Evolutionary conservation across 2,888 invertebrate genomes (phyloP).

Genomic region (Acanthoscelides obtectus): DNA sequence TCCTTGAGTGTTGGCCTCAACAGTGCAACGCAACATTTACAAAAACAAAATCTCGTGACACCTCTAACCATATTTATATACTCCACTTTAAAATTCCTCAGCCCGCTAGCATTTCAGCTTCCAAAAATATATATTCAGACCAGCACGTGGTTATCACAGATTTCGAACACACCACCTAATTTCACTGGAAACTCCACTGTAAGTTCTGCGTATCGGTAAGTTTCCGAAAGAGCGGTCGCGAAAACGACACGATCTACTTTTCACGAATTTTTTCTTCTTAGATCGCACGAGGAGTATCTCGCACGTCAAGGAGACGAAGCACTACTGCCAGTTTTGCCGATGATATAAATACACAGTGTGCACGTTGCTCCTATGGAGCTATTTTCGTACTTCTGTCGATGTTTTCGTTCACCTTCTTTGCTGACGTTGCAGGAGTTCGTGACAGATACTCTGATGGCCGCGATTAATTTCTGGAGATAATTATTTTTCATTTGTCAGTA

Average conservation of each 20-base stretch:
- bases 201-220: not conserved
- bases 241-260: not conserved
- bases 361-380: not conserved
- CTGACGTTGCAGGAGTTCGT: not conserved
- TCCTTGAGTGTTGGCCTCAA: too few relatives aligned
- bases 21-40: not conserved
- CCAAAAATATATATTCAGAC: not conserved
- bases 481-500: too few relatives aligned
- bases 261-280: not conserved
- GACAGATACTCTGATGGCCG: not conserved
- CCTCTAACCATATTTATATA: not conserved
- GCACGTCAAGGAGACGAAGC: not conserved
- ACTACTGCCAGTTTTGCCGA: slow-evolving; percentile 4
- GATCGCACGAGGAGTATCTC: not conserved
- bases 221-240: not conserved
- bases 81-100: not conserved
- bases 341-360: slow-evolving; percentile 4
- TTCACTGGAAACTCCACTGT: not conserved
- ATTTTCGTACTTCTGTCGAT: not conserved
- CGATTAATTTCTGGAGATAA: not conserved
- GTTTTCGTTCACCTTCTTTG: not conserved
- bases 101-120: not conserved
- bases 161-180: not conserved
- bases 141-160: not conserved
- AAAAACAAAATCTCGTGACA: not conserved